Evolutionary conservation across 1,140 invertebrate genomes (phyloP), one percentile per base, ranked within the genome.

Genomic region (Oscheius sp.): DNA sequence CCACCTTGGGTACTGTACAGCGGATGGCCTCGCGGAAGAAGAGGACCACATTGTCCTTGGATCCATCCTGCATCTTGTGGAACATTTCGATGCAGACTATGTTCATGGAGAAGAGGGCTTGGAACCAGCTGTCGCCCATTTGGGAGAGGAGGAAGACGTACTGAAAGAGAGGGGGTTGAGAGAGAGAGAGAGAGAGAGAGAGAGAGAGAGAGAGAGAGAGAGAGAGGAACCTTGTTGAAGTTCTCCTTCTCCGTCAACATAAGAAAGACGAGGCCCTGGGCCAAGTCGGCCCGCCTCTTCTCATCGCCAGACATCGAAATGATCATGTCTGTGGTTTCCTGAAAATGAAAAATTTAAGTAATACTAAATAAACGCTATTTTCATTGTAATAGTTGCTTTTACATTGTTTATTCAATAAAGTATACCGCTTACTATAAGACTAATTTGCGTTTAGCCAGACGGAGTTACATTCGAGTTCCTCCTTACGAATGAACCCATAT

Each of bases 121-220:
- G 32, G 61, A 36, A 63, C 61, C 61, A 63, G 28, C 15, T 34
- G 61, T 63, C 61, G 61, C 49, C 49, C 49, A 55, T 55, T 55
- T 55, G 49, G 7, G 49, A 55, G 7, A 55, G 49, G 7, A 55
- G 49, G 23, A 4, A 4, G 7, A 55, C 28, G 23, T 55, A 55
- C 49, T 55, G 49, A 23, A 55, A 23, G 49, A 4, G 49, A 7
- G 4, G 7, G 38, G 10, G n/a, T 10, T 42, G 38, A 42, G 38
- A 10, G n/a, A 42, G n/a, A 10, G n/a, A 42, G 10, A 42, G 10
- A 42, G 49, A n/a, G 10, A 42, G 38, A 10, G 38, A 42, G 38
- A 10, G n/a, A 42, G n/a, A 10, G n/a, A 42, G 10, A 42, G 10
- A 42, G 49, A 55, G 28, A 13, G n/a, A 55, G 4, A 23, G 23